phyloP scores from a whole-genome alignment of 2,113 vertebrate species.

The Carollia perspicillata region DNA sequence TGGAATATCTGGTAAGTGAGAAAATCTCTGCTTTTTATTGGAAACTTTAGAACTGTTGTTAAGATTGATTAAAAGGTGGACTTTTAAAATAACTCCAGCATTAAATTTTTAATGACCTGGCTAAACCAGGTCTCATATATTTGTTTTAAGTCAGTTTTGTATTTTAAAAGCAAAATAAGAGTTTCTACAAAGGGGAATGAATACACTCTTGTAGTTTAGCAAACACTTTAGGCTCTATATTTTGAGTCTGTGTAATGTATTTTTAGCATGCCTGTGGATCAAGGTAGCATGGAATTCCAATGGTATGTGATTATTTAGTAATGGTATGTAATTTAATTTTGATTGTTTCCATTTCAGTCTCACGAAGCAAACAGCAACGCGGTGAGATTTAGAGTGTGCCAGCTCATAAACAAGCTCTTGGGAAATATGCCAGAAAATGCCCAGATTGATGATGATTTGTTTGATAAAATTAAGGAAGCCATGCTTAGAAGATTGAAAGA shows the following conservation, averaged over 20 bases:
- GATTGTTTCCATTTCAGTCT: slow-evolving; percentile 81
- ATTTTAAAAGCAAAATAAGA: not conserved
- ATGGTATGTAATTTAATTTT: not conserved
- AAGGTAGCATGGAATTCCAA: not conserved
- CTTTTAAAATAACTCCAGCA: not conserved
- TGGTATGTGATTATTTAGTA: not conserved
- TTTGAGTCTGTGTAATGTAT: not conserved
- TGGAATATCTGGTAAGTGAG: not conserved
- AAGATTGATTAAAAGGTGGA: not conserved
- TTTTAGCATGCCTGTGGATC: not conserved
- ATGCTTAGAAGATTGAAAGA: slow-evolving; percentile 94
- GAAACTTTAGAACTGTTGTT: not conserved
- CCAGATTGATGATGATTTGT: slow-evolving; percentile 94
- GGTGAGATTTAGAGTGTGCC: slow-evolving; percentile 93
- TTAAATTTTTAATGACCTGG: not conserved
- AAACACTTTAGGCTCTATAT: not conserved
- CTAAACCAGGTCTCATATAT: not conserved
- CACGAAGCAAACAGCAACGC: slow-evolving; percentile 90
- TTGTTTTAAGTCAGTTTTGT: slow-evolving; percentile 32
- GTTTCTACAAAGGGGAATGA: not conserved
- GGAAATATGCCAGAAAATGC: slow-evolving; percentile 94
- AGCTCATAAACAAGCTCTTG: slow-evolving; percentile 94
- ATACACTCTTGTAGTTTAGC: not conserved
- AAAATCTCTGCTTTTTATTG: not conserved
- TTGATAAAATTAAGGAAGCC: slow-evolving; percentile 92